These are phyloP conservation scores for Pycnonotus jocosus DNA, from an alignment of 2,113 vertebrate species.

Conservation along the genomic window DNA sequence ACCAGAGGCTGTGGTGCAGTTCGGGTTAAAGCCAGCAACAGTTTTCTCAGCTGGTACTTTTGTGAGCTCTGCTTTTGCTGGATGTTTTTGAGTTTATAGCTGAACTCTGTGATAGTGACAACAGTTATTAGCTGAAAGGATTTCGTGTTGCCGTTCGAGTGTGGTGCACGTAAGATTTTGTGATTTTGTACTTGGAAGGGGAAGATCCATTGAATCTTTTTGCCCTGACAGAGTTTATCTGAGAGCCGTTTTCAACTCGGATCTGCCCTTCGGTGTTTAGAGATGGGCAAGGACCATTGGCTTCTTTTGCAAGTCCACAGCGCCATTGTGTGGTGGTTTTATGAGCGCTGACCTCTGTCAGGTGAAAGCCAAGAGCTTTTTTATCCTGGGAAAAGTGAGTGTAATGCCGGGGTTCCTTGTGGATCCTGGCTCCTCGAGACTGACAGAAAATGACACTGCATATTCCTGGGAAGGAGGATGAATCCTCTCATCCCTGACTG, in stretches of 20 bases:
- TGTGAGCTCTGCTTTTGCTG: not conserved
- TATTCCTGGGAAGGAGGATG: fast-evolving
- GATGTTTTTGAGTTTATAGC: not conserved
- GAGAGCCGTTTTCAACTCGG: not conserved
- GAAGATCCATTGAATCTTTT: not conserved
- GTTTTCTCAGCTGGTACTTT: not conserved
- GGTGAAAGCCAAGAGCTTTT: not conserved
- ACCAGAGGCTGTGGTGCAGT: not conserved
- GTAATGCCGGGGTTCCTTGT: fast-evolving
- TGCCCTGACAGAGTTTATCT: not conserved
- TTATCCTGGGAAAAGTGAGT: not conserved
- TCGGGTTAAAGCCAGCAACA: not conserved
- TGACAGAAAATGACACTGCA: not conserved
- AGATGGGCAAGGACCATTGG: not conserved
- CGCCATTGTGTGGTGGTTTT: not conserved
- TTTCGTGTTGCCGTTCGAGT: fast-evolving
- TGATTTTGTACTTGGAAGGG: not conserved
- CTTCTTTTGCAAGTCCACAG: not conserved
- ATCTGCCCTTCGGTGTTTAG: not conserved
- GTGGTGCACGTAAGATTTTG: not conserved
- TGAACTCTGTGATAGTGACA: not conserved
- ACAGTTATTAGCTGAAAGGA: not conserved
- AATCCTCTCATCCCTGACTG: fast-evolving
- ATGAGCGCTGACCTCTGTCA: fast-evolving
- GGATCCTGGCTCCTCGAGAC: not conserved